Percentiles rank a stretch among this genome's conserved stretches.
Conservation (phyloP, 1,140 invertebrate genomes). For the Eriosoma lanigerum region DNA sequence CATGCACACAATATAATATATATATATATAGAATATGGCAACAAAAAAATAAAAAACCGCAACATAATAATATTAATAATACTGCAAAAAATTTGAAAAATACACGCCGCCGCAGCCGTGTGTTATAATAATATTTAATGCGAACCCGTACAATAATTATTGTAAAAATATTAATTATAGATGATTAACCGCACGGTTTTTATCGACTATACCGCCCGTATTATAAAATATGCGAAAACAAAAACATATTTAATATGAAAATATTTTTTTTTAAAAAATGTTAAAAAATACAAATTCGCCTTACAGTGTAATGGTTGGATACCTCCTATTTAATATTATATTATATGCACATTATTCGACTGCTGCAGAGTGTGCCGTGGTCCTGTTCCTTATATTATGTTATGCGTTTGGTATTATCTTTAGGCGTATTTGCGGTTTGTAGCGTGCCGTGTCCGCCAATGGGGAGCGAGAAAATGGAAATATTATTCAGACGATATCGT, state of each 20-base stretch:
- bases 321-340: no score
- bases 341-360: conserved; percentile 3
- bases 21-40: no score
- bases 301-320: no score
- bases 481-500: conserved; percentile 47
- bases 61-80: not conserved
- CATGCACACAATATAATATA: no score
- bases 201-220: conserved; percentile 9
- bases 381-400: not conserved
- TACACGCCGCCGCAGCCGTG: conserved; percentile 16
- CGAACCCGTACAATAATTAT: conserved; percentile 38
- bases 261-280: no score
- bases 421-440: conserved; percentile 30
- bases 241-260: no score
- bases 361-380: not conserved
- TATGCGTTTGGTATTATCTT: conserved; percentile 9
- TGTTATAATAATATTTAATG: conserved; percentile 24
- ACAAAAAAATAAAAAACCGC: not conserved
- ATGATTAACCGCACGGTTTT: conserved; percentile 24
- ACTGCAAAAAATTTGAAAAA: conserved; percentile 8
- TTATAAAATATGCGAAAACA: not conserved
- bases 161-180: conserved; percentile 33
- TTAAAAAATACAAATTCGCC: no score
- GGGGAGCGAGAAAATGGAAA: conserved; percentile 17
- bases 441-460: conserved; percentile 23